phyloP scores from a whole-genome alignment of 2,797 vertebrate genomes.

The Salarias fasciatus region DNA sequence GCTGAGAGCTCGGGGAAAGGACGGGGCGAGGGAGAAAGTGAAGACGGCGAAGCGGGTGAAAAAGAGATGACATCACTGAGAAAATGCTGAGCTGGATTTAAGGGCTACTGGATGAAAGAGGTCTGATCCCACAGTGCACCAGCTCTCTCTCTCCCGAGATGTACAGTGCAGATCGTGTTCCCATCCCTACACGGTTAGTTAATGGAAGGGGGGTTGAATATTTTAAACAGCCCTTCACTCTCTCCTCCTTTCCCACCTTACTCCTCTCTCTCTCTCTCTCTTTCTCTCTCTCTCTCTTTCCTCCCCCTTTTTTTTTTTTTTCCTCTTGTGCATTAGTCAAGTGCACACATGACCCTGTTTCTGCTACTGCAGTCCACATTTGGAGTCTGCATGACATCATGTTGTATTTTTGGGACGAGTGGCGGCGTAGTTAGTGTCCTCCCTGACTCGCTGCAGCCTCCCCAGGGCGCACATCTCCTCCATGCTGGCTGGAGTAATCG shows the following conservation, averaged over 20 bases:
- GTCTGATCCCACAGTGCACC: conserved; percentile 64
- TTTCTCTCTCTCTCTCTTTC: conserved; percentile 33
- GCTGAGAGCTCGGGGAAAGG: conserved; percentile 47
- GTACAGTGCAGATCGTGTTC: conserved; percentile 75
- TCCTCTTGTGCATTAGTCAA: conserved; percentile 76
- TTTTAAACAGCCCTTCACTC: conserved; percentile 79
- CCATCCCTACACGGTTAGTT: conserved; percentile 69
- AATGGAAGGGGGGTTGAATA: conserved; percentile 85
- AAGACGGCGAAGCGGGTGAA: conserved; percentile 58
- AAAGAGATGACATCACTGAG: conserved; percentile 77
- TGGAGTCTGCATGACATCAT: conserved; percentile 79
- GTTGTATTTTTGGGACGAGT: conserved; percentile 74
- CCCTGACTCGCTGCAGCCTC: conserved; percentile 38
- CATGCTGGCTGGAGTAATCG: conserved; percentile 28
- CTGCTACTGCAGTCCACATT: conserved; percentile 75
- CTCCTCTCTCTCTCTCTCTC: conserved; percentile 36
- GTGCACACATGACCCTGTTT: conserved; percentile 79
- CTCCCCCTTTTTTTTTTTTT: conserved; percentile 39
- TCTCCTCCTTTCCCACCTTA: conserved; percentile 53
- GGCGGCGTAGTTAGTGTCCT: conserved; percentile 52
- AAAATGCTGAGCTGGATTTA: conserved; percentile 82
- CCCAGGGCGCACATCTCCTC: conserved; percentile 37
- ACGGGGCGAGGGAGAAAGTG: conserved; percentile 51
- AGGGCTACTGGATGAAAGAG: conserved; percentile 70
- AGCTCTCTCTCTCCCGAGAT: conserved; percentile 56